Evolutionary conservation across 2,888 invertebrate species (phyloP), one percentile per base, ranked within the genome.

Genomic region (Lasioglossum oenotherae): DNA sequence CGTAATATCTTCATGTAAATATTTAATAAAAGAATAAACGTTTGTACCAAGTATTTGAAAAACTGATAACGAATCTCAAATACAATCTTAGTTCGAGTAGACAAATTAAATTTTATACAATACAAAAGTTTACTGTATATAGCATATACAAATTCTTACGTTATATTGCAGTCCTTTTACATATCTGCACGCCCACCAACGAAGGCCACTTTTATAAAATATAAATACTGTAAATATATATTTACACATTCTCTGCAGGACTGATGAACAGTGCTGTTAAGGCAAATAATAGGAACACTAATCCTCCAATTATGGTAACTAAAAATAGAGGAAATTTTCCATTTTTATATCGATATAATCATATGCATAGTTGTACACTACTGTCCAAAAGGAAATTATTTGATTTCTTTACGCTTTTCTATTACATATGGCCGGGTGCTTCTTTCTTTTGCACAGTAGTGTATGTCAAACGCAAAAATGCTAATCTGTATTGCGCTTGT

Each of bases 231-330:
- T 46, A 38, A 38, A 76, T 27, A 72, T 19, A 69, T 41, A 23
- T 71, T 88, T 38, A 90, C 78, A 82, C 75, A n/a, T 89, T 91
- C 79, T 94, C 96, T 87, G 97, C 96, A 38, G 98, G 98, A 82
- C 97, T 98, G 91, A 99, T 97, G 95, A 99, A 97, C 77, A 99
- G 96, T 10, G 99, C 98, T 87, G 99, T 98, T 81, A 99, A 95
- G 0, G 99, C 99, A 96, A 99, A 99, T 89, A 98, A 95, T 87
- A 99, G 96, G 96, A 99, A 99, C 91, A 99, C 99, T 80, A 99
- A 95, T 93, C 99, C 99, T 91, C 99, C 99, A 93, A 99, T 97
- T 93, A 99, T 97, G 81, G 99, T 99, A 87, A 99, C 99, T 98
- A 97, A 88, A 97, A 97, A 94, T 41, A 71, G 14, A 35, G 80